These are phyloP conservation scores for Gallinago paraguaiae DNA, from an alignment of 2,113 vertebrate species.

Conservation along the genomic window DNA sequence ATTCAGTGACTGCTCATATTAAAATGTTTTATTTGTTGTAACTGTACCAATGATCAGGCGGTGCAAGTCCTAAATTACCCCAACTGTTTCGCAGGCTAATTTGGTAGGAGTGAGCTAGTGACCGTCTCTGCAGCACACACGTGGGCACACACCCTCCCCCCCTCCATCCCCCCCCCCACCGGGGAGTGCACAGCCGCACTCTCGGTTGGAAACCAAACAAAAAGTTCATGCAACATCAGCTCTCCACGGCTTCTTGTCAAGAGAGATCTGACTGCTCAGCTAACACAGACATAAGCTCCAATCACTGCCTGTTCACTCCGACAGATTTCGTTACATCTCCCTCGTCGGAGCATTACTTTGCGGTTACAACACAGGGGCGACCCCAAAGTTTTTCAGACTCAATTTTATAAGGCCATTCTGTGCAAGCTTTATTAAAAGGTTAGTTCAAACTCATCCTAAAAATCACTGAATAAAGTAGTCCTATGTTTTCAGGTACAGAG, in stretches of 20 bases:
- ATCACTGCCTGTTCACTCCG: accelerated
- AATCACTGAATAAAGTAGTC: background rate
- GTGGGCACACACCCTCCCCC: accelerated
- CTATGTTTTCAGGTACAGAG: background rate
- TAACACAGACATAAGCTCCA: background rate
- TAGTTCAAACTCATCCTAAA: background rate
- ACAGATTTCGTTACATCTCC: background rate
- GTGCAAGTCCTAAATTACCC: conserved; percentile 52
- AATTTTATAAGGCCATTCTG: background rate
- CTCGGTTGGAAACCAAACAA: background rate
- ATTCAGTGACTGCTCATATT: conserved; percentile 74
- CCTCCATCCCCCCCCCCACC: background rate
- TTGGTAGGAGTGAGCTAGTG: background rate
- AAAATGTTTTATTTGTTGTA: conserved; percentile 76
- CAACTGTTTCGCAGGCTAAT: conserved; percentile 49
- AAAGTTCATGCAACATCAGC: background rate
- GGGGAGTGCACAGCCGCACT: background rate
- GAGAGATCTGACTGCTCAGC: background rate
- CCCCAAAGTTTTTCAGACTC: background rate
- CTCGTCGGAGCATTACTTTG: background rate
- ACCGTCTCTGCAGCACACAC: background rate
- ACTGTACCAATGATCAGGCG: conserved; percentile 51
- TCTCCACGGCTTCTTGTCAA: background rate
- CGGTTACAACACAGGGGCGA: background rate
- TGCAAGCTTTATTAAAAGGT: background rate